Base-by-base conservation (phyloP, 2,113 vertebrate genomes). In the Notothenia coriiceps region DNA sequence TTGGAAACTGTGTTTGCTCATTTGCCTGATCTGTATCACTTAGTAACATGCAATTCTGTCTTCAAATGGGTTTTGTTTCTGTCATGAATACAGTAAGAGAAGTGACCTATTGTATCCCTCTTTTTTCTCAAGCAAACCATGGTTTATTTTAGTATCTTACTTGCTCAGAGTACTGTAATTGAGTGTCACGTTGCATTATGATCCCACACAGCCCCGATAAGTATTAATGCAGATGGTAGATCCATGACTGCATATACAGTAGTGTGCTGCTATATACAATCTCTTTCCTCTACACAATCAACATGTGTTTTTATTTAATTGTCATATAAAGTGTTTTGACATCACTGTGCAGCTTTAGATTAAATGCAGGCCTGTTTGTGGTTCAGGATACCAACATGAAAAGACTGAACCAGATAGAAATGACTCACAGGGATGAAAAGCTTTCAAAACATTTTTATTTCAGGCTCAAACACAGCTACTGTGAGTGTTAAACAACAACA, bases 141-240 rank as follows among this genome's bases (percentile, higher is more conserved):
- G 56, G 47, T 70, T 78, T 77, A 54, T 79, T 68, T 77, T 59
- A 52, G 65, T 66, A 54, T 35, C 18, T 54, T 62, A 15, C 80
- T 86, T 79, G 14, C 82, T 67, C 61, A 70, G 67, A 70, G 59
- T 71, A 29, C 29, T 29, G 29, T 29, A 84, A 74, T 59, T 47
- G 66, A 49, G 77, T 72, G 14, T 68, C 56, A 35, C 47, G 1
- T 79, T 80, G 15, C 60, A 44, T 72, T 44, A n/a, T 71, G 60
- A 71, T 55, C 25, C 49, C 62, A 85, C 77, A 60, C 70, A 77
- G 63, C 43, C 51, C 47, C 9, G 10, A 25, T 62, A 67, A 65
- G 69, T 73, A 70, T 84, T 73, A 52, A 20, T 25, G 69, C 92
- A 93, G 85, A 82, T 92, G 91, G 74, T 77, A 59, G 84, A 88